Conservation (phyloP, 2,888 invertebrate species). For the Agrenia bidenticulata region DNA sequence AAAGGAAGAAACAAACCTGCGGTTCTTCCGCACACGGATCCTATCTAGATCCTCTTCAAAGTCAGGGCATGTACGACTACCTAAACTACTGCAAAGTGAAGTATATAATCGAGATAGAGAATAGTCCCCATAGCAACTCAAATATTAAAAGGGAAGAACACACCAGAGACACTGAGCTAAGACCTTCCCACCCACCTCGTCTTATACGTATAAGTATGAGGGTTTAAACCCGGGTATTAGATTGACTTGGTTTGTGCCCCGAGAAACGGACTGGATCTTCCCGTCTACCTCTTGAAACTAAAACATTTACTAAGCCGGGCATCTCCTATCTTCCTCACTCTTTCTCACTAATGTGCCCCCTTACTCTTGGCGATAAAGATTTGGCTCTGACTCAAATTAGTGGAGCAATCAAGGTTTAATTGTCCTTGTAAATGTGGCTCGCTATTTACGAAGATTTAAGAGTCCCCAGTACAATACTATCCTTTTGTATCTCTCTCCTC, state of each 20-base stretch:
- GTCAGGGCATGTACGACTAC: too few species aligned
- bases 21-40: constrained; percentile 29
- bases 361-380: constrained; percentile 48
- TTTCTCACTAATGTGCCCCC: background rate
- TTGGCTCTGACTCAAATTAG: constrained; percentile 53
- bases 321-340: background rate
- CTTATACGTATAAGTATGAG: constrained; percentile 2
- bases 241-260: background rate
- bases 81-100: too few species aligned
- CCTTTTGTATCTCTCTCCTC: constrained; percentile 12
- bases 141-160: background rate
- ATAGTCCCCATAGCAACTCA: constrained; percentile 28
- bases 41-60: background rate
- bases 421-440: constrained; percentile 53
- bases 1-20: constrained; percentile 30
- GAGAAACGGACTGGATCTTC: background rate
- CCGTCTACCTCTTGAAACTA: background rate
- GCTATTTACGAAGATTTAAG: constrained; percentile 51
- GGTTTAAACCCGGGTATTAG: constrained; percentile 13
- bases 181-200: constrained; percentile 23
- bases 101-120: background rate
- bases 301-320: background rate
- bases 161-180: constrained; percentile 17
- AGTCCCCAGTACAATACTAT: constrained; percentile 25
- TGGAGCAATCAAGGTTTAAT: constrained; percentile 54